A percentile compares a stretch with the other conserved stretches of the same genome.
Conservation (phyloP, 2,888 invertebrate species). For the Lepidochitona cinerea region DNA sequence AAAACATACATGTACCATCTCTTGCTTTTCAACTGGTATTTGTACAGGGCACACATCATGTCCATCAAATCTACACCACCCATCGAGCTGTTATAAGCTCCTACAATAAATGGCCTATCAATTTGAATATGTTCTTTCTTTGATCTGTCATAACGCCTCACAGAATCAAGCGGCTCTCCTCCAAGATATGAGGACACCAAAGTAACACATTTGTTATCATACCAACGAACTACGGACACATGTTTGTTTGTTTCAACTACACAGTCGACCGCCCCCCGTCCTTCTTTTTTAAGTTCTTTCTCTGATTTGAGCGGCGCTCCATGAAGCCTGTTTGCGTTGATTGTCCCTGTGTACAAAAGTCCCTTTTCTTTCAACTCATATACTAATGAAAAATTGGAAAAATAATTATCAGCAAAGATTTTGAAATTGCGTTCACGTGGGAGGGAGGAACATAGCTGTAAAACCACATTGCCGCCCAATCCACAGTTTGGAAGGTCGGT, state of each 20-base stretch:
- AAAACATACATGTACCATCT: constrained; percentile 18
- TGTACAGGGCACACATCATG: background rate
- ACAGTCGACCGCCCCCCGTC: constrained; percentile 26
- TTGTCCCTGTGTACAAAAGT: constrained; percentile 2
- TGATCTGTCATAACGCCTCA: constrained; percentile 20
- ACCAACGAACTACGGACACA: constrained; percentile 32
- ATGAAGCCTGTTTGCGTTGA: constrained; percentile 11
- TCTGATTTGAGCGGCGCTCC: constrained; percentile 27
- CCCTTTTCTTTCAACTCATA: constrained; percentile 10
- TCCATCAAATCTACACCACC: constrained; percentile 21
- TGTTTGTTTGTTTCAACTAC: constrained; percentile 22
- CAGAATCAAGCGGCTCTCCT: constrained; percentile 21
- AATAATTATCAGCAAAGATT: constrained; percentile 21
- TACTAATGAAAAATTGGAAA: constrained; percentile 7
- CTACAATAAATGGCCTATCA: background rate
- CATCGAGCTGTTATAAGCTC: constrained; percentile 19
- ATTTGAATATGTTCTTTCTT: constrained; percentile 1
- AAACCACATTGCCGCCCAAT: constrained; percentile 8
- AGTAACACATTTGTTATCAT: constrained; percentile 34
- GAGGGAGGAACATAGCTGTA: background rate
- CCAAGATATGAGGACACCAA: constrained; percentile 29
- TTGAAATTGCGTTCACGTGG: constrained; percentile 12
- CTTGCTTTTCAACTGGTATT: background rate
- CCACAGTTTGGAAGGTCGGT: background rate
- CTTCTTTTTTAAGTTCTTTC: constrained; percentile 28